Evolutionary conservation across 2,797 vertebrate genomes (phyloP).

Genomic region (Bradypodion ventrale): DNA sequence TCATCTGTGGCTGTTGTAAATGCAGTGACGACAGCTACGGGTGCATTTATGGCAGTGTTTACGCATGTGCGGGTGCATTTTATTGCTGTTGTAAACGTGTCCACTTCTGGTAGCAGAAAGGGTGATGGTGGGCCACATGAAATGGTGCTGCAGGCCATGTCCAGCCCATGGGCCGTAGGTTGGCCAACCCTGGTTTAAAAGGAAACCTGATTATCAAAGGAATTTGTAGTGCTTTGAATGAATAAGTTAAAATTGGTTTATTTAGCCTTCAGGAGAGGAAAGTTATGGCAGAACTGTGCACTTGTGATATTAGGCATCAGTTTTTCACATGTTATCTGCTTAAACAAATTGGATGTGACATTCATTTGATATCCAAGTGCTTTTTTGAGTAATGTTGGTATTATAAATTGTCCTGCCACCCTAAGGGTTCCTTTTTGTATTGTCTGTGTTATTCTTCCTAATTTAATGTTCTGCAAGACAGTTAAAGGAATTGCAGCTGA

Average conservation of each 20-base stretch:
- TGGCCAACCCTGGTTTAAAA: conserved; percentile 4
- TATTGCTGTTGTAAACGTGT: too few species aligned
- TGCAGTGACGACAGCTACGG: too few species aligned
- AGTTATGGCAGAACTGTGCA: conserved; percentile 52
- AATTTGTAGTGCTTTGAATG: not conserved
- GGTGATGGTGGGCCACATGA: too few species aligned
- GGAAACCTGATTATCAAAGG: not conserved
- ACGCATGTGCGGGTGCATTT: too few species aligned
- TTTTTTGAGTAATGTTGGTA: conserved; percentile 62
- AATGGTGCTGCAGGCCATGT: too few species aligned
- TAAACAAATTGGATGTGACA: conserved; percentile 74
- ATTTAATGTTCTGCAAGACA: conserved; percentile 57
- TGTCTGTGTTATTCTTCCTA: conserved; percentile 73
- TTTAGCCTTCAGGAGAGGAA: conserved; percentile 47
- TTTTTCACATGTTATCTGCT: conserved; percentile 77
- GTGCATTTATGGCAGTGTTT: too few species aligned
- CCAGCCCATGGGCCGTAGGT: too few species aligned
- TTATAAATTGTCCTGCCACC: conserved; percentile 62
- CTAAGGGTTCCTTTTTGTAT: conserved; percentile 69
- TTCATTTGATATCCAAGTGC: conserved; percentile 72
- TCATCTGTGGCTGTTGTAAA: too few species aligned
- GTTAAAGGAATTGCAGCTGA: conserved; percentile 65
- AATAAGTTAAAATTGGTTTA: conserved; percentile 33
- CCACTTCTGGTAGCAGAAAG: too few species aligned
- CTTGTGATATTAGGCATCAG: conserved; percentile 67